Evolutionary conservation across 2,888 invertebrate genomes (phyloP).

Genomic region (Ornithoptera priamus): DNA sequence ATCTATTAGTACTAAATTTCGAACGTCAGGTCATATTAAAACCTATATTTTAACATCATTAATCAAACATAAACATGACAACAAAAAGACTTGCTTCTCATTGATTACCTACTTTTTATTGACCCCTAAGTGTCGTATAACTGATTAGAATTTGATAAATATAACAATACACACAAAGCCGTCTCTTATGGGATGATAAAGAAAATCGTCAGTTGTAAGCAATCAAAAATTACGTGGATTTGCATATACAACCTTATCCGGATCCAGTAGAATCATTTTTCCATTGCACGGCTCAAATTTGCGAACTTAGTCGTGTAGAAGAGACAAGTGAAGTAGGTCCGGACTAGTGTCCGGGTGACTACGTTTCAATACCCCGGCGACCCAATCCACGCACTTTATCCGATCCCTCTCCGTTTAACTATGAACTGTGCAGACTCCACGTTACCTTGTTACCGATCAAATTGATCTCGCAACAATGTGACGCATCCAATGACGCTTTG

Average conservation of each 20-base stretch:
- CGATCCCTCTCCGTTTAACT: constrained; percentile 21
- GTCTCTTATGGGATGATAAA: constrained; percentile 47
- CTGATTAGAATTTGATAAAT: constrained; percentile 46
- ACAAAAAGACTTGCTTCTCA: too few relatives aligned
- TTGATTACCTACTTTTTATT: too few relatives aligned
- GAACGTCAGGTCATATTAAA: too few relatives aligned
- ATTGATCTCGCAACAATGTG: not conserved
- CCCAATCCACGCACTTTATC: constrained; percentile 14
- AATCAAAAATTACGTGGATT: constrained; percentile 3
- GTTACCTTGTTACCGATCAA: not conserved
- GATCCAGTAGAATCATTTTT: constrained; percentile 18
- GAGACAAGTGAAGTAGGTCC: constrained; percentile 24
- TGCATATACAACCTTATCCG: constrained; percentile 14
- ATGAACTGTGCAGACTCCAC: not conserved
- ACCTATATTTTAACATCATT: too few relatives aligned
- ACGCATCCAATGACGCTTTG: constrained; percentile 13
- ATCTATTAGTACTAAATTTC: too few relatives aligned
- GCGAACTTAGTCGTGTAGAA: constrained; percentile 21
- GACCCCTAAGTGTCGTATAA: not conserved
- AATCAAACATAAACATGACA: too few relatives aligned
- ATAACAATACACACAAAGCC: constrained; percentile 48
- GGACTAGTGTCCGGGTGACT: constrained; percentile 23
- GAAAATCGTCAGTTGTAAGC: not conserved
- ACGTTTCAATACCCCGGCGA: constrained; percentile 24
- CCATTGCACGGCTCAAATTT: not conserved